Base-by-base conservation (phyloP, 2,888 invertebrate genomes). In the Ectropis crepuscularia region DNA sequence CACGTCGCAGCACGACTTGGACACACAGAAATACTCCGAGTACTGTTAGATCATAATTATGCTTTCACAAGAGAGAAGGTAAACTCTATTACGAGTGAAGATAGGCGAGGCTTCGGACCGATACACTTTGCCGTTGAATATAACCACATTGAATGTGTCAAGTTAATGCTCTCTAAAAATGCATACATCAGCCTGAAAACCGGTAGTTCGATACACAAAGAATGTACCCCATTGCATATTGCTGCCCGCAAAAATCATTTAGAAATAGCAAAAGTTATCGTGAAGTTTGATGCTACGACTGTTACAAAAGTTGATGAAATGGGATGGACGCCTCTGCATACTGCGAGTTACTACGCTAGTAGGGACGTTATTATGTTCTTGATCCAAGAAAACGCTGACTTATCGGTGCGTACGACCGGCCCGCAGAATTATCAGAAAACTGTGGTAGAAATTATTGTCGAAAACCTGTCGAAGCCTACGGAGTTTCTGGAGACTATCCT, bases 401-500 rank as follows among this genome's bases (percentile, higher is more conserved):
- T 72, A 7, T 65, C 70, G 68, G 67, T 72, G 5, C 69, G 73
- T 36, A 76, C 74, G 5, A 65, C 67, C 6, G 70, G 72, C 0
- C 73, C 71, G 0, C 73, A 71, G 54, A 75, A 72, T 48, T 69
- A 61, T 28, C 70, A 69, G 65, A 84, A 74, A 59, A 77, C 85
- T 16, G 82, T 82, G 4, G 75, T 87, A 10, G 82, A 85, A 38
- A 73, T 86, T 41, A 77, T 90, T 10, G 76, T 85, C 38, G 77
- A 79, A 42, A 83, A 82, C 64, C 73, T 90, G 50, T 88, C 92
- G 0, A 90, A 91, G 63, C 92, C 93, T 0, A 86, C 87, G 1
- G 84, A 87, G 42, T 93, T 90, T 63, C 74, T 94, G 16, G 85
- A 90, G 69, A 83, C 89, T 11, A 74, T 92, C 1, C 90, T 94